Evolutionary conservation across 2,888 invertebrate species (phyloP).

Genomic region (Eurois occulta): DNA sequence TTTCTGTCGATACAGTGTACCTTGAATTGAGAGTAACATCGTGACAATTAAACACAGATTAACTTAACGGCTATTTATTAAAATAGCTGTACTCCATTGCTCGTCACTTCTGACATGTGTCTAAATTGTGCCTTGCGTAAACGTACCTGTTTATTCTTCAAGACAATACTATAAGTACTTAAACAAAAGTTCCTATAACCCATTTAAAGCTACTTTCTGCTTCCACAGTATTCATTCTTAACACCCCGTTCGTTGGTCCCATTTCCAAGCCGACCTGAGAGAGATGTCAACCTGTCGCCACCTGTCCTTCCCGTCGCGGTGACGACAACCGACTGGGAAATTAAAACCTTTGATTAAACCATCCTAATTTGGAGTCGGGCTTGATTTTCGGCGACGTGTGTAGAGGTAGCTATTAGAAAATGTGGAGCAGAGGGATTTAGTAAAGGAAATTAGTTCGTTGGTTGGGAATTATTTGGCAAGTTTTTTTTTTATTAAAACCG

Average conservation of each 20-base stretch:
- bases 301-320: constrained; percentile 62
- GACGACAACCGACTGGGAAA: constrained; percentile 72
- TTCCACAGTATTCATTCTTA: constrained; percentile 35
- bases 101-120: not conserved
- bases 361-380: constrained; percentile 59
- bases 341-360: constrained; percentile 74
- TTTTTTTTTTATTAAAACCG: not conserved
- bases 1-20: not conserved
- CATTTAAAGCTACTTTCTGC: constrained; percentile 26
- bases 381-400: constrained; percentile 30
- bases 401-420: constrained; percentile 1
- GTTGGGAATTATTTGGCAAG: not conserved
- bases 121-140: not conserved
- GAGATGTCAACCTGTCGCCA: constrained; percentile 71
- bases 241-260: constrained; percentile 31
- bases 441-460: constrained; percentile 4
- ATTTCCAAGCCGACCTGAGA: constrained; percentile 52
- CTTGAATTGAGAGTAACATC: too few relatives aligned
- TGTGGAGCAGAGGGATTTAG: not conserved
- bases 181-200: not conserved
- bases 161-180: not conserved
- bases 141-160: not conserved
- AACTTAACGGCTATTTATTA: not conserved
- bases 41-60: not conserved
- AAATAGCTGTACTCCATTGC: not conserved